A percentile compares a stretch with the other conserved stretches of the same genome.
phyloP scores from a whole-genome alignment of 2,888 invertebrate species.

The Ormyrus rosae region DNA sequence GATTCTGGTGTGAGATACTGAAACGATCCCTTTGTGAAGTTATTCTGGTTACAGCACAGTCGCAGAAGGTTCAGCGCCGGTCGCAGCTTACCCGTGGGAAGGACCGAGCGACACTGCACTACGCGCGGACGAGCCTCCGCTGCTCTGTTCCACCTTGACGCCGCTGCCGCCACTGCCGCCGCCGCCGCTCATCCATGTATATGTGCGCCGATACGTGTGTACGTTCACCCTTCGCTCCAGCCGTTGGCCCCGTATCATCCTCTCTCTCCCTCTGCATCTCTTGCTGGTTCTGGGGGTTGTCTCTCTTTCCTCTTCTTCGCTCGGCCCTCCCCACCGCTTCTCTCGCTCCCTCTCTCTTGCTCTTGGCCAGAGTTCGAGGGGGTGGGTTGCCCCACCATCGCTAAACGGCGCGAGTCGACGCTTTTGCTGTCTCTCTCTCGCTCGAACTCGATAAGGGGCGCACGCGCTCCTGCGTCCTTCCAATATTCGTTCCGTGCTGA shows the following conservation, averaged over 20 bases:
- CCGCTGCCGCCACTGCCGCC: slow-evolving; percentile 50
- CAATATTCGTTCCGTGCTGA: slow-evolving; percentile 49
- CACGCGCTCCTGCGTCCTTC: slow-evolving; percentile 64
- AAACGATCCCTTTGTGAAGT: no score
- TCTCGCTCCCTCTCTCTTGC: slow-evolving; percentile 16
- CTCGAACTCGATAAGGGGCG: slow-evolving; percentile 73
- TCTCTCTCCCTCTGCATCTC: slow-evolving; percentile 31
- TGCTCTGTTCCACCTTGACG: slow-evolving; percentile 49
- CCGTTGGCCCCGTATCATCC: slow-evolving; percentile 51
- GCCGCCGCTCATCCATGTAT: slow-evolving; percentile 27
- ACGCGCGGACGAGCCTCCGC: slow-evolving; percentile 26
- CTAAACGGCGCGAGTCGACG: slow-evolving; percentile 62
- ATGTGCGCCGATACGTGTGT: slow-evolving; percentile 24
- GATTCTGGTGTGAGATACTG: no score
- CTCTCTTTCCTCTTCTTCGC: slow-evolving; percentile 31
- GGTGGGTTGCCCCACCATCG: slow-evolving; percentile 47
- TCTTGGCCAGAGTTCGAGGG: not conserved
- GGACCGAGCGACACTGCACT: slow-evolving; percentile 71
- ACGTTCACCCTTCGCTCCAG: slow-evolving; percentile 51
- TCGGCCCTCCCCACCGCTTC: slow-evolving; percentile 34
- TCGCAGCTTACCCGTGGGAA: slow-evolving; percentile 66
- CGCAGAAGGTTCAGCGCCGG: not conserved
- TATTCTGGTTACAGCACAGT: not conserved
- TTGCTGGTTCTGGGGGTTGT: slow-evolving; percentile 40
- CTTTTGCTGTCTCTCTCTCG: slow-evolving; percentile 62